Percentiles rank a stretch among this genome's conserved stretches.
Evolutionary conservation across 2,113 vertebrate species (phyloP).

Genomic region (Thermophis baileyi): DNA sequence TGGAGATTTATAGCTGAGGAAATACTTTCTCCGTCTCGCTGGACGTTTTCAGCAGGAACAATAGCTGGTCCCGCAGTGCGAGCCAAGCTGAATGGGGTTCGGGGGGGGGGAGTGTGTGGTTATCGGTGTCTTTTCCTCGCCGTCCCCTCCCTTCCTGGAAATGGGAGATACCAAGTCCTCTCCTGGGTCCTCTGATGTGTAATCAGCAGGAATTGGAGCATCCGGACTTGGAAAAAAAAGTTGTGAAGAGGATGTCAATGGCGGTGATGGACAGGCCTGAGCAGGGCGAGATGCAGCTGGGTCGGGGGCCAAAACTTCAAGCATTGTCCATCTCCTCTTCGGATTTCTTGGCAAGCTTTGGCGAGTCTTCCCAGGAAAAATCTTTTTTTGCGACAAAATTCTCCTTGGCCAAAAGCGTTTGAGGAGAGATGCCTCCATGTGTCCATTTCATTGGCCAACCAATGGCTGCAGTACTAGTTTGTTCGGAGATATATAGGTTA

Average conservation of each 20-base stretch:
- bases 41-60: slow-evolving; percentile 74
- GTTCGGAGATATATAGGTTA: not conserved
- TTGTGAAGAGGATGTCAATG: slow-evolving; percentile 74
- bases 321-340: slow-evolving; percentile 76
- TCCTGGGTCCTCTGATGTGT: slow-evolving; percentile 56
- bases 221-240: slow-evolving; percentile 71
- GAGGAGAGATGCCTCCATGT: not conserved
- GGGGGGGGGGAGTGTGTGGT: slow-evolving; percentile 60
- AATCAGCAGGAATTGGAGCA: slow-evolving; percentile 74
- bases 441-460: not conserved
- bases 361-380: slow-evolving; percentile 46
- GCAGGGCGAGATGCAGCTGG: slow-evolving; percentile 34
- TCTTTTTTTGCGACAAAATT: not conserved
- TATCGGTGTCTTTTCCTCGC: slow-evolving; percentile 72
- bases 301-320: slow-evolving; percentile 64
- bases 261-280: slow-evolving; percentile 68
- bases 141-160: slow-evolving; percentile 86
- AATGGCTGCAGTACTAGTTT: not conserved
- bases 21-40: slow-evolving; percentile 68
- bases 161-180: slow-evolving; percentile 61
- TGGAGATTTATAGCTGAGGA: slow-evolving; percentile 84
- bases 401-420: not conserved
- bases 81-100: slow-evolving; percentile 64
- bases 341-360: slow-evolving; percentile 39
- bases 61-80: slow-evolving; percentile 76